Evolutionary conservation across 2,113 vertebrate genomes (phyloP), one percentile per base, ranked within the genome.

Genomic region (Myocastor coypus): DNA sequence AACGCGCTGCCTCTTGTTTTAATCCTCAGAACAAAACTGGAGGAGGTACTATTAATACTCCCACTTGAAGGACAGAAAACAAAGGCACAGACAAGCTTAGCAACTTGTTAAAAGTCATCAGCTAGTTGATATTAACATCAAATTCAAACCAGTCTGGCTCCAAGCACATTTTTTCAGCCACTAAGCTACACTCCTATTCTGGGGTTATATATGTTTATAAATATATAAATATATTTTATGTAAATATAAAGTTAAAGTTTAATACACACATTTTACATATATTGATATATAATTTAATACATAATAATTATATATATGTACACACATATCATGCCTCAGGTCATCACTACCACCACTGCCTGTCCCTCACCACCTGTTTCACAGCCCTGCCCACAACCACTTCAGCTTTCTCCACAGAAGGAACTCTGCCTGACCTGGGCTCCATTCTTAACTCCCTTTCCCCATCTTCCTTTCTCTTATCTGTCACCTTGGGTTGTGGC

Each of bases 1-100:
- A 0, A 63, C 16, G 0, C 57, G 69, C 75, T 0, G 1, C 28
- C n/a, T 71, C 37, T 24, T 3, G 0, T 5, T 13, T 26, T 71
- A 83, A 52, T 46, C 68, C 75, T 66, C 80, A 83, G 16, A 78
- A 69, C 46, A 80, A 94, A 82, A 32, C 50, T 5, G 13, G 1
- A 24, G 11, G 1, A 34, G 78, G 52, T 59, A 64, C 22, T 69
- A 66, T 14, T 73, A 75, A 26, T 9, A 80, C 2, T 30, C 34
- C 6, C 6, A 77, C 59, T 77, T 94, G 57, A 83, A 3, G 71
- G 28, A 69, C 42, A 61, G 46, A 34, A 89, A 94, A 80, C 42
- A 40, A 78, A 85, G 90, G 34, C 78, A 89, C 19, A 55, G 30
- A 71, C 14, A 16, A 17, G 19, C 22, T 2, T 66, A 73, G 32